These are phyloP conservation scores for Drosophila gaucha DNA, from an alignment of 2,888 invertebrate genomes.

Conservation along the genomic window DNA sequence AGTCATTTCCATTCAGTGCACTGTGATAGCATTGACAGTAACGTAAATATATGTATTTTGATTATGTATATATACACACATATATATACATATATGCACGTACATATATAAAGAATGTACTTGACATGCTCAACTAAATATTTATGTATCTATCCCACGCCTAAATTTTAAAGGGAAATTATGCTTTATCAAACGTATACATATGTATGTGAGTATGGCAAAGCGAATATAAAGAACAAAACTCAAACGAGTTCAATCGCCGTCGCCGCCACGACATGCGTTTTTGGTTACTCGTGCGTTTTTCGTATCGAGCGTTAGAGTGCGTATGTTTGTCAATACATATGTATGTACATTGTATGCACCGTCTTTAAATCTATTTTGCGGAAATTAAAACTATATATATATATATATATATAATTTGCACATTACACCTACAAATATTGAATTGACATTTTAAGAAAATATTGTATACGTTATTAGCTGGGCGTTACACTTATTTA, in stretches of 20 bases:
- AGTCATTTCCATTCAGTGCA: slow-evolving; percentile 56
- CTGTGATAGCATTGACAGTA: slow-evolving; percentile 16
- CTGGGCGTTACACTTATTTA: slow-evolving; percentile 50
- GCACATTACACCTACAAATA: slow-evolving; percentile 22
- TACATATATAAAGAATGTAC: background rate
- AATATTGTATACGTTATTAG: slow-evolving; percentile 5
- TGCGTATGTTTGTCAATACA: slow-evolving; percentile 11
- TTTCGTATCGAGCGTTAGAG: slow-evolving; percentile 50
- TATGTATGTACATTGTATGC: background rate
- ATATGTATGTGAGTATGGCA: background rate
- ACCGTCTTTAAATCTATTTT: slow-evolving; percentile 1
- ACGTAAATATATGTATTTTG: too few species aligned
- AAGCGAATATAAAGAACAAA: slow-evolving; percentile 47
- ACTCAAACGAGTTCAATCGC: slow-evolving; percentile 69
- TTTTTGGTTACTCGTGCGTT: slow-evolving; percentile 44
- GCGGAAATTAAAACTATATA: slow-evolving; percentile 39
- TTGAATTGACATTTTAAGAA: slow-evolving; percentile 21
- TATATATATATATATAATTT: slow-evolving; percentile 23
- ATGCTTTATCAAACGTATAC: background rate
- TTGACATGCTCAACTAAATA: slow-evolving; percentile 2
- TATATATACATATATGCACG: slow-evolving; percentile 13
- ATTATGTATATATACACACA: slow-evolving; percentile 6
- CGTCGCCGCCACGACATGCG: slow-evolving; percentile 41
- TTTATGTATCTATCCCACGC: too few species aligned
- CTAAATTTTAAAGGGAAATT: background rate